These are phyloP conservation scores for Chromis chromis DNA, from an alignment of 2,797 vertebrate species.

Conservation along the genomic window DNA sequence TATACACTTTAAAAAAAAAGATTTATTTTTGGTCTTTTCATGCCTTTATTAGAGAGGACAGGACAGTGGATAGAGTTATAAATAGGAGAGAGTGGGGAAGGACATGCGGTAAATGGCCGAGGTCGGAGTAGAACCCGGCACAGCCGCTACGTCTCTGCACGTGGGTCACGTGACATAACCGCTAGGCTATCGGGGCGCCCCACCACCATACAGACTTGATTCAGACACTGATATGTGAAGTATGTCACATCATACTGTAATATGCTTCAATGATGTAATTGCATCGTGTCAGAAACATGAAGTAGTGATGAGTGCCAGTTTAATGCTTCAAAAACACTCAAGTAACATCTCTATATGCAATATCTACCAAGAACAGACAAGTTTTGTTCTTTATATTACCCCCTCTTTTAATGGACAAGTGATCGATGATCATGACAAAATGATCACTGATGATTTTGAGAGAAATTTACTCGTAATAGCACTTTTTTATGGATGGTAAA, in stretches of 20 bases:
- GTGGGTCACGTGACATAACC: too few relatives aligned
- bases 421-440: slow-evolving; percentile 13
- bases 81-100: too few relatives aligned
- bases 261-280: background rate
- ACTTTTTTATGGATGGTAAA: slow-evolving; percentile 38
- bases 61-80: too few relatives aligned
- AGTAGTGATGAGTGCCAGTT: background rate
- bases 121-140: too few relatives aligned
- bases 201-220: background rate
- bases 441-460: slow-evolving; percentile 33
- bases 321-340: slow-evolving; percentile 6
- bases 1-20: too few relatives aligned
- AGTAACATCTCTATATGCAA: background rate
- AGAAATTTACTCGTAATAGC: slow-evolving; percentile 46
- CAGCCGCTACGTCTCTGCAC: too few relatives aligned
- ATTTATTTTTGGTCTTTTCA: too few relatives aligned
- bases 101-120: too few relatives aligned
- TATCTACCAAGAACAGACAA: background rate
- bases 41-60: too few relatives aligned
- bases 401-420: slow-evolving; percentile 13
- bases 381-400: background rate
- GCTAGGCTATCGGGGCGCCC: too few relatives aligned
- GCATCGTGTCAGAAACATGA: background rate
- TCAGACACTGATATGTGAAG: background rate
- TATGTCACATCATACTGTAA: background rate